Evolutionary conservation across 2,888 invertebrate genomes (phyloP).

Genomic region (Drosophila rellima): DNA sequence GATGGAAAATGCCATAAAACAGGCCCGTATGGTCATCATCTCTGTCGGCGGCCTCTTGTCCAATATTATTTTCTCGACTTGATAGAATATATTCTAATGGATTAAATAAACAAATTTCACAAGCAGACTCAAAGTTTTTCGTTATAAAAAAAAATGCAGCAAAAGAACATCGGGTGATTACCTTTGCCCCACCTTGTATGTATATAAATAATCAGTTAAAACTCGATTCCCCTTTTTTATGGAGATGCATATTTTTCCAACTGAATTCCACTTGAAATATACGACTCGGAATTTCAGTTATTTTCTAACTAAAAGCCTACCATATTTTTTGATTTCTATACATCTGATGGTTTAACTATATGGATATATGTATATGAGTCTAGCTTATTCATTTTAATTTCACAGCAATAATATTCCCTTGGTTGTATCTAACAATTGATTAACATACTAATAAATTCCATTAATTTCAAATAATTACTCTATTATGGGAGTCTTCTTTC

Average conservation of each 20-base stretch:
- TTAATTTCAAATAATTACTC: slow-evolving; percentile 43
- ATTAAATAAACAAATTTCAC: too few species aligned
- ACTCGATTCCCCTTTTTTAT: neutral
- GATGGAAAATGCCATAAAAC: too few species aligned
- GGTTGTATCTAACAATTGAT: slow-evolving; percentile 20
- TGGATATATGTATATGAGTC: slow-evolving; percentile 3
- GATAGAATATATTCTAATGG: too few species aligned
- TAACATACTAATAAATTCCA: slow-evolving; percentile 21
- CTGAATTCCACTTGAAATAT: neutral
- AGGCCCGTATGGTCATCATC: too few species aligned
- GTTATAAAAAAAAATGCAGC: too few species aligned
- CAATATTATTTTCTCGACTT: too few species aligned
- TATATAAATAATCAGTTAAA: neutral
- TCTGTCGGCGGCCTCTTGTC: too few species aligned
- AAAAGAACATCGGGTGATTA: too few species aligned
- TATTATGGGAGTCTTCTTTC: slow-evolving; percentile 67
- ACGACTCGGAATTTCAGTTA: neutral
- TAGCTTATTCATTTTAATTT: slow-evolving; percentile 5
- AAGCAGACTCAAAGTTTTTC: too few species aligned
- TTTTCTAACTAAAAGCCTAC: neutral
- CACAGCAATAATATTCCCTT: neutral
- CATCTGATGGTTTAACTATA: neutral
- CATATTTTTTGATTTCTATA: neutral
- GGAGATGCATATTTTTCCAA: neutral
- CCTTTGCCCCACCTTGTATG: too few species aligned